phyloP scores from a whole-genome alignment of 35 echinoderm and acorn worm genomes.

The Strongylocentrotus purpuratus region DNA sequence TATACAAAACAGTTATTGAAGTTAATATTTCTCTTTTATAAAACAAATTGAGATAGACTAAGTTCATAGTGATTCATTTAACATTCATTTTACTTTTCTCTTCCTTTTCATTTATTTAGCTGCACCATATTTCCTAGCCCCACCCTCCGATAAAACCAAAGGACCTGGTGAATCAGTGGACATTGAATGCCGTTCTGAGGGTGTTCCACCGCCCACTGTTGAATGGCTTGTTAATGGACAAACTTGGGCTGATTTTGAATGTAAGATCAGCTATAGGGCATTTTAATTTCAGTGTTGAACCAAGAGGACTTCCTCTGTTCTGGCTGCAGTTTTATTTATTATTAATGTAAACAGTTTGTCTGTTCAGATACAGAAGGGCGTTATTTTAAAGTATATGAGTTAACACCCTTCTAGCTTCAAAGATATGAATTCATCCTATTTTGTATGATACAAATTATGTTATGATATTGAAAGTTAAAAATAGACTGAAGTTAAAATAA shows the following conservation, averaged over 20 bases:
- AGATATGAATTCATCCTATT: no score
- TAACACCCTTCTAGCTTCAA: no score
- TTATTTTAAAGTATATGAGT: no score
- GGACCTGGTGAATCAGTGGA: constrained; percentile 40
- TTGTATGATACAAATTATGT: no score
- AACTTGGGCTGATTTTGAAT: constrained; percentile 27
- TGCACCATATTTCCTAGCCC: constrained; percentile 47
- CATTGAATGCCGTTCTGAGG: constrained; percentile 34
- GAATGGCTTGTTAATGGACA: constrained; percentile 58
- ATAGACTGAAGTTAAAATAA: no score
- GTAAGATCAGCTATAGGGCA: constrained; percentile 4
- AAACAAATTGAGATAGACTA: background rate
- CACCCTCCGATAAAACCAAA: constrained; percentile 51
- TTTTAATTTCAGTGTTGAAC: background rate
- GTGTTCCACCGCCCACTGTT: constrained; percentile 38
- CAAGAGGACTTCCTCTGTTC: no score
- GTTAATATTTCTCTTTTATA: background rate
- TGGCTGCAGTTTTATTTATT: no score
- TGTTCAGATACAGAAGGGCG: no score
- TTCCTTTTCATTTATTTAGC: background rate
- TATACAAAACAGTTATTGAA: background rate
- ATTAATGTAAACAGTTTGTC: no score
- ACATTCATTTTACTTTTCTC: background rate
- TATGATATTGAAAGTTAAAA: no score
- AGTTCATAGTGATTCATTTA: background rate